These are phyloP conservation scores for Encarsia formosa DNA, from an alignment of 2,888 invertebrate genomes.

Conservation along the genomic window DNA sequence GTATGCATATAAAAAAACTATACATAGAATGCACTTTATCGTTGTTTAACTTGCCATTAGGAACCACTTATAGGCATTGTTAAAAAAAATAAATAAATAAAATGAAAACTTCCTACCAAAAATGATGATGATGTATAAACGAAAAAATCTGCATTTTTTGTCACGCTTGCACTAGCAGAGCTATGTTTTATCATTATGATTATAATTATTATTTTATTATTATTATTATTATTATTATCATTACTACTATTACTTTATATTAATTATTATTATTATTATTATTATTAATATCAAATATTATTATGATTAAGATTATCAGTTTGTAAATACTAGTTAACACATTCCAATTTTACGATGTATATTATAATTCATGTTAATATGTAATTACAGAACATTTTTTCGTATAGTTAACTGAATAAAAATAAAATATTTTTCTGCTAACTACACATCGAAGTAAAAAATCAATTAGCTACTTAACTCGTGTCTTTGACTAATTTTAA, in stretches of 20 bases:
- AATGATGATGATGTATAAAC: slow-evolving; percentile 17
- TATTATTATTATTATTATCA: too few relatives aligned
- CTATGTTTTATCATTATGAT: slow-evolving; percentile 41
- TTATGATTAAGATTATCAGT: slow-evolving; percentile 33
- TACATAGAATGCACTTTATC: background rate
- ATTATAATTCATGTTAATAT: slow-evolving; percentile 50
- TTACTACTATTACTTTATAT: too few relatives aligned
- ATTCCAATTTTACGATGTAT: slow-evolving; percentile 51
- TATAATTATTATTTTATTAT: slow-evolving; percentile 41
- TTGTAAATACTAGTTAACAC: slow-evolving; percentile 52
- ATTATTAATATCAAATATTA: too few relatives aligned
- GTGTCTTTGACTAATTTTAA: slow-evolving; percentile 24
- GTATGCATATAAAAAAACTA: slow-evolving; percentile 10
- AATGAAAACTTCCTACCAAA: slow-evolving; percentile 20
- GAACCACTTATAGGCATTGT: slow-evolving; percentile 45
- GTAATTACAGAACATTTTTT: slow-evolving; percentile 51
- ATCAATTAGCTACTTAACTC: slow-evolving; percentile 48
- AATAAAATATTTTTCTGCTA: slow-evolving; percentile 51
- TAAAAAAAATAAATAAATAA: too few relatives aligned
- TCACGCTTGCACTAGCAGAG: slow-evolving; percentile 50
- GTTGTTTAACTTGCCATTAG: slow-evolving; percentile 26
- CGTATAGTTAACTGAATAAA: slow-evolving; percentile 49
- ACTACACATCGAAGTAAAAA: slow-evolving; percentile 39
- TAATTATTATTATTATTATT: slow-evolving; percentile 32
- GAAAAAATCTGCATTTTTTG: slow-evolving; percentile 47